Evolutionary conservation across 2,888 invertebrate genomes (phyloP).

Genomic region (Aporophyla nigra): DNA sequence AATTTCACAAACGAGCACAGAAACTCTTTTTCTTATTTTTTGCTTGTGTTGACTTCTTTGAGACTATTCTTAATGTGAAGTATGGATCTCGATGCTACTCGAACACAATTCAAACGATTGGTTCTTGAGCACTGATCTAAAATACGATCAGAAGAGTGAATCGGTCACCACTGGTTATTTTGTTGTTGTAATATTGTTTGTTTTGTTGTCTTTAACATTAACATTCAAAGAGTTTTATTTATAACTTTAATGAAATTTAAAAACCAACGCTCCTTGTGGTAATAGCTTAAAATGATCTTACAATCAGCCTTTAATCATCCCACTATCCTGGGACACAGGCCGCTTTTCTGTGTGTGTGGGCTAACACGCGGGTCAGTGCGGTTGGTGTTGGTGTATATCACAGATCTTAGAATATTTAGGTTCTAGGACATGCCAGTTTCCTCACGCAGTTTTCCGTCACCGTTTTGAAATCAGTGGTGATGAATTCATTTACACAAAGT

Average conservation of each 20-base stretch:
- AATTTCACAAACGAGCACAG: not conserved
- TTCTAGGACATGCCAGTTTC: too few relatives aligned
- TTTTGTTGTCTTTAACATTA: not conserved
- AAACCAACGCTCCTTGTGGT: not conserved
- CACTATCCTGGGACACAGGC: too few relatives aligned
- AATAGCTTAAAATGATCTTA: not conserved
- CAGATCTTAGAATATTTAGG: not conserved
- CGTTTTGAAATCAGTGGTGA: too few relatives aligned
- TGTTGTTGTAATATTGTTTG: not conserved
- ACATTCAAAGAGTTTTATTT: not conserved
- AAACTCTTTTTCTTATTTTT: conserved; percentile 3
- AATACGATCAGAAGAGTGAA: not conserved
- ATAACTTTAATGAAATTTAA: not conserved
- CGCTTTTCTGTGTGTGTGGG: too few relatives aligned
- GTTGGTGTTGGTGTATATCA: not conserved
- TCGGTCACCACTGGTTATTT: not conserved
- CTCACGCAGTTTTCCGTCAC: too few relatives aligned
- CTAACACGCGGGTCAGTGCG: not conserved
- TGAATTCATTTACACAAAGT: too few relatives aligned
- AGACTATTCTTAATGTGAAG: not conserved
- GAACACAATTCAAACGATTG: not conserved
- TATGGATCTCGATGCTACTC: conserved; percentile 18
- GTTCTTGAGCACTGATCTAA: conserved; percentile 1
- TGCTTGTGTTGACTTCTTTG: not conserved
- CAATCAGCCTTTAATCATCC: too few relatives aligned